These are phyloP conservation scores for Meloidogyne hapla DNA, from an alignment of 1,140 invertebrate species.

Conservation along the genomic window DNA sequence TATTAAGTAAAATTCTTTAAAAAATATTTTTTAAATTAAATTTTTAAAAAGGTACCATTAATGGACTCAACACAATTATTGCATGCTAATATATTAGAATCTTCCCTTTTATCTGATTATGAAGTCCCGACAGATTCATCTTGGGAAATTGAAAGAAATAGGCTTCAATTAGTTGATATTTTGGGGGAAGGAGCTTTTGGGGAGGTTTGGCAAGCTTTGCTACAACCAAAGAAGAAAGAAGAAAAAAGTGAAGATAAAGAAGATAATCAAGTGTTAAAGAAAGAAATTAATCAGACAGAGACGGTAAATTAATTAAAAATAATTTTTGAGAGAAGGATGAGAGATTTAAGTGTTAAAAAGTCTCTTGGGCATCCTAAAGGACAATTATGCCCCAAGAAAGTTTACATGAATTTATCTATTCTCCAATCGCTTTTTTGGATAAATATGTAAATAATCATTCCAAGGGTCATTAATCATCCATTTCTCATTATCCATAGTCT, in stretches of 20 bases:
- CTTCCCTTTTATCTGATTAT: slow-evolving; percentile 54
- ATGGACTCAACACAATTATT: not conserved
- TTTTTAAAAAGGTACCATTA: not conserved
- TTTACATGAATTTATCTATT: too few species aligned
- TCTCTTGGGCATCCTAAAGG: too few species aligned
- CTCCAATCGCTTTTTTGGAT: too few species aligned
- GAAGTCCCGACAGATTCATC: slow-evolving; percentile 61
- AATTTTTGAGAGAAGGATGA: slow-evolving; percentile 7
- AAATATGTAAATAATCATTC: too few species aligned
- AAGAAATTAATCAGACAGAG: slow-evolving; percentile 30
- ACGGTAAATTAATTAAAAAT: slow-evolving; percentile 4
- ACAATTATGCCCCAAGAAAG: too few species aligned
- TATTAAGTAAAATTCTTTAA: too few species aligned
- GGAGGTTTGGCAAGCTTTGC: slow-evolving; percentile 57
- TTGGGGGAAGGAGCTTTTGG: slow-evolving; percentile 64
- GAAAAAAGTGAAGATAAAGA: slow-evolving; percentile 20
- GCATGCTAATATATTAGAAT: slow-evolving; percentile 37
- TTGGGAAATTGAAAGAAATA: slow-evolving; percentile 59
- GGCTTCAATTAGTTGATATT: slow-evolving; percentile 46
- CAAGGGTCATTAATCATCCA: too few species aligned
- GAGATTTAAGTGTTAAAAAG: too few species aligned
- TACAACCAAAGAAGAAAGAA: slow-evolving; percentile 36
- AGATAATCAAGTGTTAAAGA: slow-evolving; percentile 12
- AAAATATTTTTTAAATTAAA: too few species aligned
- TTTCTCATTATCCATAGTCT: too few species aligned